Conservation (phyloP, 2,888 invertebrate species). For the Melinaea menophilus region DNA sequence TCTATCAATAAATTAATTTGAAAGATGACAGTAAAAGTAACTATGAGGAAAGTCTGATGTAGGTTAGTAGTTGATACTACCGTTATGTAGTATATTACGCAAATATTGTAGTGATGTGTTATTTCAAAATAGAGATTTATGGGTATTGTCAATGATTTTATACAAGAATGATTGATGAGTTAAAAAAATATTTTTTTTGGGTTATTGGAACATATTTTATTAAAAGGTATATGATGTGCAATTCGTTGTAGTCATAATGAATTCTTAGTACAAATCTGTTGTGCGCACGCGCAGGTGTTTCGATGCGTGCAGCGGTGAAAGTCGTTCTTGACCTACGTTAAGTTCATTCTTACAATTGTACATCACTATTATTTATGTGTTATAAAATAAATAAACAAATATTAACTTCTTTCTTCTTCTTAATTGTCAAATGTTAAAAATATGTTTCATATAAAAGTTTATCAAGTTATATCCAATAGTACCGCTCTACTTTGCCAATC, state of each 20-base stretch:
- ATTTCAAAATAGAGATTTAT: too few species aligned
- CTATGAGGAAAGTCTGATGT: not conserved
- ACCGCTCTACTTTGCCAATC: constrained; percentile 33
- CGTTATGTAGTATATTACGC: not conserved
- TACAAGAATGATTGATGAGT: too few species aligned
- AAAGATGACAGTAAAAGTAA: not conserved
- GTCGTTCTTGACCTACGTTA: constrained; percentile 36
- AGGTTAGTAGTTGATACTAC: constrained; percentile 4
- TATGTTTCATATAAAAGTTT: constrained; percentile 12
- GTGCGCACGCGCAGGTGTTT: not conserved
- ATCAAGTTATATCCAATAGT: constrained; percentile 6
- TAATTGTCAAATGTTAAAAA: too few species aligned
- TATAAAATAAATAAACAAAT: too few species aligned
- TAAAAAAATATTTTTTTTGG: too few species aligned
- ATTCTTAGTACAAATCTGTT: not conserved
- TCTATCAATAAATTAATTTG: constrained; percentile 1
- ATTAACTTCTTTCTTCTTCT: too few species aligned
- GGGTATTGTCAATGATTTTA: too few species aligned
- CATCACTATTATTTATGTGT: not conserved
- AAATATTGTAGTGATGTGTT: not conserved
- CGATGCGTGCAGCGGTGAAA: constrained; percentile 32
- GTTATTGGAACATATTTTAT: too few species aligned
- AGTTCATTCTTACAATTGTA: constrained; percentile 9
- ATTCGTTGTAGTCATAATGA: too few species aligned
- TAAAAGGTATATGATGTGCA: too few species aligned